phyloP scores from a whole-genome alignment of 30 jellyfish, hydroid and myxozoan genomes.

The Rhopilema esculentum region DNA sequence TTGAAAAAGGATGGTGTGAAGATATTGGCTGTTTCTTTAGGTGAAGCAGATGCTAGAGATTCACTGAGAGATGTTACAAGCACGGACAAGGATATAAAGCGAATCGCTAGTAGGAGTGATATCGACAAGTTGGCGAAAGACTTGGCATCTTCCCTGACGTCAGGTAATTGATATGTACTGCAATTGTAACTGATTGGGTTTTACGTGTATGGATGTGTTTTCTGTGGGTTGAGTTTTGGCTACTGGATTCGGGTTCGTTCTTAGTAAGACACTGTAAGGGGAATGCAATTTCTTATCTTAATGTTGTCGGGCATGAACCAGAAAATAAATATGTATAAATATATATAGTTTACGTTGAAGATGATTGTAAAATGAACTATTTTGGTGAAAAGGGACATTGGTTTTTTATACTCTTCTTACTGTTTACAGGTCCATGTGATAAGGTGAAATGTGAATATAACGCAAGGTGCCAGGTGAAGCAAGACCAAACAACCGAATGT shows the following conservation, averaged over 20 bases:
- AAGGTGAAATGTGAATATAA: slow-evolving; percentile 22
- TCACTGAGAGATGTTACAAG: neutral
- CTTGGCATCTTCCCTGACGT: neutral
- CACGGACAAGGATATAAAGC: neutral
- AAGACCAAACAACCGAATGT: slow-evolving; percentile 66
- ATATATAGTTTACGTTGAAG: too few species aligned
- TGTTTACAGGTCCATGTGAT: slow-evolving; percentile 53
- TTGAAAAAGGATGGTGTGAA: slow-evolving; percentile 21
- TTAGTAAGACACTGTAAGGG: too few species aligned
- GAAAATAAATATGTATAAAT: too few species aligned
- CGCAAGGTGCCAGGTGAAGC: slow-evolving; percentile 44
- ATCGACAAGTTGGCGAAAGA: neutral
- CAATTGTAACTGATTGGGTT: neutral
- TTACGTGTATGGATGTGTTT: neutral
- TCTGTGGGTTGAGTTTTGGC: too few species aligned
- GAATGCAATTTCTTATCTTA: too few species aligned
- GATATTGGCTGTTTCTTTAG: slow-evolving; percentile 37
- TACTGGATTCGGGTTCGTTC: too few species aligned
- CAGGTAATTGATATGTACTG: slow-evolving; percentile 4
- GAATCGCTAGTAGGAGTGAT: neutral
- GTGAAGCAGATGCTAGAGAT: slow-evolving; percentile 11
- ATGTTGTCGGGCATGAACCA: too few species aligned
- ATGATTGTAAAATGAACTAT: too few species aligned
- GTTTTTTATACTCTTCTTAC: neutral
- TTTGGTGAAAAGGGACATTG: neutral